These are phyloP conservation scores for Drosophila lacicola DNA, from an alignment of 2,888 invertebrate genomes.

Conservation along the genomic window DNA sequence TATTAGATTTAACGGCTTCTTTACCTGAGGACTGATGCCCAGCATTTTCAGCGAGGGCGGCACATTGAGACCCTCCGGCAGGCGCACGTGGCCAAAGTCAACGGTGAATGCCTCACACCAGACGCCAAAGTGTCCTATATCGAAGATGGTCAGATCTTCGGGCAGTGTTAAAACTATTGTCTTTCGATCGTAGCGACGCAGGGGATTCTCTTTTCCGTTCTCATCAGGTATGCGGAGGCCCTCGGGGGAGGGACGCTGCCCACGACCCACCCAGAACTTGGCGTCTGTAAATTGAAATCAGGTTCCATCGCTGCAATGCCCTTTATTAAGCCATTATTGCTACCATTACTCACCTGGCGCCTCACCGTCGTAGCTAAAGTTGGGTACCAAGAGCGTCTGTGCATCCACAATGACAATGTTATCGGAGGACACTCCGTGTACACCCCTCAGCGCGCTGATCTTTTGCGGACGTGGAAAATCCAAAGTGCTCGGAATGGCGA, in stretches of 20 bases:
- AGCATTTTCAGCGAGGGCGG: constrained; percentile 97
- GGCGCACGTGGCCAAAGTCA: constrained; percentile 94
- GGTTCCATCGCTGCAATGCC: constrained; percentile 12
- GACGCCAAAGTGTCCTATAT: constrained; percentile 96
- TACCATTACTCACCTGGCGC: constrained; percentile 90
- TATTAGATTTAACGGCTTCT: constrained; percentile 83
- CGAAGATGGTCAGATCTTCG: constrained; percentile 94
- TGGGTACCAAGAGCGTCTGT: constrained; percentile 95
- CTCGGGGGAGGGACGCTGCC: constrained; percentile 91
- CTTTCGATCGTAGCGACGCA: constrained; percentile 93
- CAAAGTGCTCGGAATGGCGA: constrained; percentile 91
- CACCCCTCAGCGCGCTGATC: constrained; percentile 90
- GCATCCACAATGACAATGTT: constrained; percentile 96
- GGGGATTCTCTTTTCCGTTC: constrained; percentile 93
- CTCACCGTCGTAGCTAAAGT: constrained; percentile 96
- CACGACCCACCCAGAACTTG: constrained; percentile 96
- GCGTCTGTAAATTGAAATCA: constrained; percentile 88
- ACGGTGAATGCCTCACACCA: constrained; percentile 98
- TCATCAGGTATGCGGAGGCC: constrained; percentile 95
- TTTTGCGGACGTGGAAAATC: constrained; percentile 94
- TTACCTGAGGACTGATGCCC: constrained; percentile 96
- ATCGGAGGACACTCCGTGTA: constrained; percentile 94
- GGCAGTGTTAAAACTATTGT: constrained; percentile 96
- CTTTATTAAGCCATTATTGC: background rate
- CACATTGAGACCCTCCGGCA: constrained; percentile 91